Evolutionary conservation across 37 sponge, comb jelly and placozoan genomes (phyloP), one percentile per base, ranked within the genome.

Genomic region (Ephydatia muelleri): DNA sequence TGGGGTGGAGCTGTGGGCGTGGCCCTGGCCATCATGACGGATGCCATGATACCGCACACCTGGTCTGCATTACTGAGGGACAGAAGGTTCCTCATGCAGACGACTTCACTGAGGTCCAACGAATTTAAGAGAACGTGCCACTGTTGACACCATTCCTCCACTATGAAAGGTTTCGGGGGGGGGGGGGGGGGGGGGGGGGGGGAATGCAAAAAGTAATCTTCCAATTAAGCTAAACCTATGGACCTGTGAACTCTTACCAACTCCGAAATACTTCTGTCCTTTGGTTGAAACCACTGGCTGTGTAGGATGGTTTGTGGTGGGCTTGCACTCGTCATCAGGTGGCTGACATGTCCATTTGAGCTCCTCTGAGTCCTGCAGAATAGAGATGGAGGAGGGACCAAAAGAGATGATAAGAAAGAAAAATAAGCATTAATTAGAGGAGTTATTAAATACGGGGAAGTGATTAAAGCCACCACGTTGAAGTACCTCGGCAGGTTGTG

Each of bases 71-170:
- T 73, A 66, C 72, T 78, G 77, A 84, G 85, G 36, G 68, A 82
- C 23, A 14, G 71, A 34, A 92, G 77, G 47, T 72, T 65, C 37
- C 70, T 43, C 36, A 82, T 67, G 21, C 88, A 48, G 36, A 71
- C 31, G 0, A 34, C 68, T 16, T 76, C 49, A 28, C 28, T 43
- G 3, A 80, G 38, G 31, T 81, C 85, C 67, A 75, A 35, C 2
- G 76, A 70, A 9, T 70, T 72, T n/a, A 83, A 38, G 32, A 77
- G 85, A 23, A 92, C 23, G 0, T 49, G 70, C 85, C 88, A 82
- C 78, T 81, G 75, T 26, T 43, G 19, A n/a, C 77, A 38, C 92
- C 92, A 92, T 32, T 88, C 86, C 13, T 76, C 64, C 70, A 92
- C 92, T 92, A 79, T 8, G 72, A 66, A 14, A 28, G 6, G 43